These are phyloP conservation scores for Lasioglossum figueresi DNA, from an alignment of 2,888 invertebrate species.

Conservation along the genomic window DNA sequence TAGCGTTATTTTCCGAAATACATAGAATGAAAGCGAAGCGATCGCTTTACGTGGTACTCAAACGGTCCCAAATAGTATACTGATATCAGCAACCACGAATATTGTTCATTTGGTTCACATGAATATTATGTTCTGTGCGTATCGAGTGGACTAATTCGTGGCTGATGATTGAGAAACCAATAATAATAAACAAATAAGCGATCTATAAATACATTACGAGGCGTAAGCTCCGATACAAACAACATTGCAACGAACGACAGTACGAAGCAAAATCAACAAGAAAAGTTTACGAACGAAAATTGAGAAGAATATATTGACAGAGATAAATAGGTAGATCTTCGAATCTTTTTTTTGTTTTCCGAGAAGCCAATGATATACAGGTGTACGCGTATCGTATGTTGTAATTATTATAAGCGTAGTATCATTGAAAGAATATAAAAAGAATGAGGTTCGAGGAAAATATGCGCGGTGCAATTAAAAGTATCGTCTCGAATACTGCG, in stretches of 20 bases:
- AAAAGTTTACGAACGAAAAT: constrained; percentile 34
- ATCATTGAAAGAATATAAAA: not conserved
- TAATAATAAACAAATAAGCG: no score
- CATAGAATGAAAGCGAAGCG: not conserved
- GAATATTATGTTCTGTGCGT: not conserved
- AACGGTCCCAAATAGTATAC: constrained; percentile 34
- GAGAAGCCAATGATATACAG: not conserved
- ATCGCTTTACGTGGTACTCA: not conserved
- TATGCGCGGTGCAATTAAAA: constrained; percentile 1
- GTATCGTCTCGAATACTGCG: not conserved
- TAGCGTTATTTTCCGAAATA: not conserved
- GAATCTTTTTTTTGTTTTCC: not conserved
- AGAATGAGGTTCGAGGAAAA: constrained; percentile 15
- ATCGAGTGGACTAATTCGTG: constrained; percentile 41
- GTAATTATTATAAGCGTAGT: not conserved
- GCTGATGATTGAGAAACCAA: constrained; percentile 56
- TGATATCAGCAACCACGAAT: constrained; percentile 57
- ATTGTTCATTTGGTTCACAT: not conserved
- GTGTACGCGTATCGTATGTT: not conserved
- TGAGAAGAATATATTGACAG: not conserved
- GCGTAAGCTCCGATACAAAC: constrained; percentile 82
- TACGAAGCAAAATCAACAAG: constrained; percentile 75
- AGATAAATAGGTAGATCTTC: not conserved
- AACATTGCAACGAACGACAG: constrained; percentile 80
- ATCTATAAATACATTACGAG: constrained; percentile 84